A percentile compares a stretch with the other conserved stretches of the same genome.
Evolutionary conservation across 2,888 invertebrate species (phyloP).

Genomic region (Noctua janthe): DNA sequence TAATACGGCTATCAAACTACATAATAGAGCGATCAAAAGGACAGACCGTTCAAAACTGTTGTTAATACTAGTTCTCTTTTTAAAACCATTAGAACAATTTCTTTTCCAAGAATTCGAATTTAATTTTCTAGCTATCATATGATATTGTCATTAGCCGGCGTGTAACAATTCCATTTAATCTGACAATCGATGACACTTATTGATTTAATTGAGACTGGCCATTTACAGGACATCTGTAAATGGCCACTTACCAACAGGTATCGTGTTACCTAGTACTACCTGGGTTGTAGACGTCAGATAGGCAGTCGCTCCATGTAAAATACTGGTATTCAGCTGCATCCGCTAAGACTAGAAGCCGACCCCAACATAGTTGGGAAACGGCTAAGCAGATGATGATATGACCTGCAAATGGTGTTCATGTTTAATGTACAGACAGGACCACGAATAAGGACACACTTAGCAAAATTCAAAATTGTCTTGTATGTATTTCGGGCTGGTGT

Average conservation of each 20-base stretch:
- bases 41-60: not conserved
- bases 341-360: too few species aligned
- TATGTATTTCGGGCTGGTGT: not conserved
- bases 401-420: not conserved
- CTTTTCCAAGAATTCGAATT: constrained; percentile 1
- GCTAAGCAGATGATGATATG: not conserved
- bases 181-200: not conserved
- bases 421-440: not conserved
- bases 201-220: not conserved
- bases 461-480: not conserved
- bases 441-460: not conserved
- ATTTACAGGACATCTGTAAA: too few species aligned
- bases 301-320: too few species aligned
- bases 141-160: not conserved
- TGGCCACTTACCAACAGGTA: too few species aligned
- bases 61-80: not conserved
- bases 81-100: constrained; percentile 21
- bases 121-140: constrained; percentile 12
- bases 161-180: constrained; percentile 1
- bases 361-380: too few species aligned
- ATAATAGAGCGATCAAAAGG: not conserved
- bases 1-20: not conserved
- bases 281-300: too few species aligned
- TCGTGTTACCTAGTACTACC: too few species aligned
- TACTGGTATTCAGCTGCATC: too few species aligned